Evolutionary conservation across 2,113 vertebrate species (phyloP).

Genomic region (Aplodontia rufa): DNA sequence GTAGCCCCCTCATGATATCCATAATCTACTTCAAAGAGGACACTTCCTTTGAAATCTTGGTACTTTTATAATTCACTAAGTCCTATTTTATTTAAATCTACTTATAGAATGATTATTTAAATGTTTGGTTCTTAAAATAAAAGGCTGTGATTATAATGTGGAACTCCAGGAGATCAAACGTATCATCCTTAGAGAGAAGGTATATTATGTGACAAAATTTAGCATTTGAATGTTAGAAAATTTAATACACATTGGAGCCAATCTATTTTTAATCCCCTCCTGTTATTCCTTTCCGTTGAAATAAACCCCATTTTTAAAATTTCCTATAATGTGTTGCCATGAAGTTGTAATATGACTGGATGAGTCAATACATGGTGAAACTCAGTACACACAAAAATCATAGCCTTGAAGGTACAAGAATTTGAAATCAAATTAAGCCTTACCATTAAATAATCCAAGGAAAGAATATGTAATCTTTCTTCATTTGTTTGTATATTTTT

Average conservation of each 20-base stretch:
- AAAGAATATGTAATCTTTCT: not conserved
- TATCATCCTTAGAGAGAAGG: not conserved
- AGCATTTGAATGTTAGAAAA: not conserved
- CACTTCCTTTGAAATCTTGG: not conserved
- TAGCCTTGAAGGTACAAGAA: not conserved
- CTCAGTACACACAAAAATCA: not conserved
- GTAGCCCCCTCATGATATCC: not conserved
- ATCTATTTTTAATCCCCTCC: not conserved
- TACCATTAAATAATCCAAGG: not conserved
- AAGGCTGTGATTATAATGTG: not conserved
- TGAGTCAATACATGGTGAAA: not conserved
- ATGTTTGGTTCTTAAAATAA: not conserved
- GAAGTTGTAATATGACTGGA: not conserved
- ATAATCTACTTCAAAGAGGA: not conserved
- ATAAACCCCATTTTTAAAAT: not conserved
- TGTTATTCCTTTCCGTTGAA: not conserved
- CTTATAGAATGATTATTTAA: not conserved
- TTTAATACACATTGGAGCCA: not conserved
- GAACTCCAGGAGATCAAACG: not conserved
- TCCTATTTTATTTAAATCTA: not conserved
- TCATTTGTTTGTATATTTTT: not conserved
- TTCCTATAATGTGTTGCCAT: not conserved
- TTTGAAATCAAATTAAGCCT: not conserved
- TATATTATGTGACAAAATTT: not conserved
- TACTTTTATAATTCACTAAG: not conserved